Evolutionary conservation across 1,140 invertebrate genomes (phyloP), one percentile per base, ranked within the genome.

Genomic region (Calephelis nemesis): DNA sequence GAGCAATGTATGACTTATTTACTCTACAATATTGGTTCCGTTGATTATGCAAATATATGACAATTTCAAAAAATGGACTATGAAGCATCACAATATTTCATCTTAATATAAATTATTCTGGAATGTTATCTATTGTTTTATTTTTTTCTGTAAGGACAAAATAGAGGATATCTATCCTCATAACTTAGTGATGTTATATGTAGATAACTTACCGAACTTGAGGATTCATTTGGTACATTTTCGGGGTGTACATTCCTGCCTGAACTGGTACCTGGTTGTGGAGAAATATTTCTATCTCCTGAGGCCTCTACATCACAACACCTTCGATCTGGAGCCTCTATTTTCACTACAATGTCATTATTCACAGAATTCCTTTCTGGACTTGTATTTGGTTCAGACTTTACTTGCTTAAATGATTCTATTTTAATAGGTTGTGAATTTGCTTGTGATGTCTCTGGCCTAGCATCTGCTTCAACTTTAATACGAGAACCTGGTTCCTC

Each of bases 251-350:
- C 15, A 63, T 72, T 69, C 62, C 74, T 67, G 40, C 75, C 77
- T 30, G 82, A 77, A 71, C 87, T 89, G 1, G 88, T 79, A 12
- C 87, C 85, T 1, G 88, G 88, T 63, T 91, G 88, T n/a, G 87
- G 85, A 1, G 83, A 84, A 47, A 69, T 63, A 63, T 68, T 60
- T 58, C 78, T 84, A 47, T 85, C 82, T 8, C 78, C 81, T 30
- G 65, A 70, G 0, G 74, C 80, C 65, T 82, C 80, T 0, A 74
- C 62, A 48, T 76, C 76, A 71, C 79, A 79, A 66, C 77, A 82
- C 62, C 70, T 76, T 64, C 69, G 70, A 42, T 73, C 71, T 30
- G 40, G 8, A 40, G 40, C 63, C 60, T 91, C 88, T 7, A 72
- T 47, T 71, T 89, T 91, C 0, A 91, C 80, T 62, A 72, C 71